Conservation (phyloP, 2,888 invertebrate species). For the Therioaphis trifolii region DNA sequence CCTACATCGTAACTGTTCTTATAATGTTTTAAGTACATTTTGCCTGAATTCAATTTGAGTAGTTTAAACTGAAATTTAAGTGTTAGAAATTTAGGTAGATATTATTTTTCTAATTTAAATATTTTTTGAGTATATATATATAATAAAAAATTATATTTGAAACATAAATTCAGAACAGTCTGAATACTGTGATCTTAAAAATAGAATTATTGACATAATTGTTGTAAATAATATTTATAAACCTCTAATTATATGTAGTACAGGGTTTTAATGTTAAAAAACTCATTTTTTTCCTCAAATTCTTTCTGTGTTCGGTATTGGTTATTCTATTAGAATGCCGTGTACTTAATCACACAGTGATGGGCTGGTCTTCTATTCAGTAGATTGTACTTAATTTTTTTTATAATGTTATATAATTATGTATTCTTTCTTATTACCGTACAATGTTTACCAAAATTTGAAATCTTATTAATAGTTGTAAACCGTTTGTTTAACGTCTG, state of each 20-base stretch:
- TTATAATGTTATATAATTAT: constrained; percentile 35
- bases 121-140: constrained; percentile 30
- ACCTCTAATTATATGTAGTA: constrained; percentile 50
- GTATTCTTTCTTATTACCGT: constrained; percentile 34
- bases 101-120: constrained; percentile 52
- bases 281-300: constrained; percentile 46
- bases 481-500: constrained; percentile 4
- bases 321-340: constrained; percentile 32
- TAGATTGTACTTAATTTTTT: constrained; percentile 53
- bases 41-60: constrained; percentile 21
- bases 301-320: constrained; percentile 49
- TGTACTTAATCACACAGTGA: constrained; percentile 60
- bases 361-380: constrained; percentile 53
- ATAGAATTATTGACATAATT: constrained; percentile 51
- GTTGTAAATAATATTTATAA: constrained; percentile 41
- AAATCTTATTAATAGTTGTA: constrained; percentile 20
- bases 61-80: constrained; percentile 17
- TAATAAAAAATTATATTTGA: constrained; percentile 48
- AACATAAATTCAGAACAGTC: constrained; percentile 58
- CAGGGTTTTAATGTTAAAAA: constrained; percentile 60
- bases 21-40: neutral
- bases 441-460: constrained; percentile 33
- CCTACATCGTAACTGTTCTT: constrained; percentile 32
- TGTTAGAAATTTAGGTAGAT: constrained; percentile 42
- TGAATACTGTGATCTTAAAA: constrained; percentile 62